Evolutionary conservation across 1,140 invertebrate genomes (phyloP), one percentile per base, ranked within the genome.

Genomic region (Tenebrio molitor): DNA sequence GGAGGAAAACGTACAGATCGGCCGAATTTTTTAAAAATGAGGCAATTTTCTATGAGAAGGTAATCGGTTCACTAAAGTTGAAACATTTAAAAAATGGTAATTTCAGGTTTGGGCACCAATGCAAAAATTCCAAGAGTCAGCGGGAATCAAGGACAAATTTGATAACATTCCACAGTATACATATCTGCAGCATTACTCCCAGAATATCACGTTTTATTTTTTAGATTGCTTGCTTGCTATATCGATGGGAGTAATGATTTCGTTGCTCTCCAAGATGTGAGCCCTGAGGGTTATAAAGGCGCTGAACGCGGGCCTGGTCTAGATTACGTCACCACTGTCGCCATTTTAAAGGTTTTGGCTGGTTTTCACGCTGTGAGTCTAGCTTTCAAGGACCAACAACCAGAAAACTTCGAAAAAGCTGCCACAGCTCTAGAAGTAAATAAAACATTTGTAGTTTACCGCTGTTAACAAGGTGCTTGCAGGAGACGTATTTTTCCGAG

Each of bases 21-120:
- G 72, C 81, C n/a, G 89, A 90, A 23, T 92, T 92, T 76, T 92
- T 92, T 72, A 80, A 82, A 63, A 91, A 91, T 76, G 91, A 92
- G 82, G 88, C 90, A 5, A 77, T 81, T 42, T 91, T 91, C 76
- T 92, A 91, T 77, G 81, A 84, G 5, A 84, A 88, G 75, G 88
- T 91, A 81, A 78, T 29, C 25, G 3, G 8, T 29, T 29, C 8
- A 29, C 8, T 29, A 4, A 29, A 29, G 3, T 23, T 44, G 42
- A 2, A 33, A 21, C 50, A 65, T 25, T 36, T 1, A 10, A 50
- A 64, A 16, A 71, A 64, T 42, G 65, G 44, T 65, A 8, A 58
- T 72, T 79, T 33, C 16, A 81, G 78, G 73, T 79, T 5, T 78
- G 88, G 23, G 86, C 86, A 8, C 81, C 76, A 1, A 78, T 89